phyloP scores from a whole-genome alignment of 2,888 invertebrate genomes.

The Drosophila maculinotata region DNA sequence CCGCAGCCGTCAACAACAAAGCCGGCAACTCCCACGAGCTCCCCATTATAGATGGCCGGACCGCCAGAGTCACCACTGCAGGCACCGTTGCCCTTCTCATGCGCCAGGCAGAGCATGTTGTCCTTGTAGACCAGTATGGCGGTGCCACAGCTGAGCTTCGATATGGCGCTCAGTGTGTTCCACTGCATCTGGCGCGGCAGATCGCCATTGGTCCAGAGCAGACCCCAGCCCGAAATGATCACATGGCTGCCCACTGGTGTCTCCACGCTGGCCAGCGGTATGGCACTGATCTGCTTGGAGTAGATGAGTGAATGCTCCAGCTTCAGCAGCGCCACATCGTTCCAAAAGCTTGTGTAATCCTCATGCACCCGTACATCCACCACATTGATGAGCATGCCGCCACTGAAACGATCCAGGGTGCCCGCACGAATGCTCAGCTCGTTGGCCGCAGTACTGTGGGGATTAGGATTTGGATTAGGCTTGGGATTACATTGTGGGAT shows the following conservation, averaged over 20 bases:
- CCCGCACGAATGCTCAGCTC: slow-evolving; percentile 77
- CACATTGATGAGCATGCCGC: slow-evolving; percentile 72
- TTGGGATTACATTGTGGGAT: neutral
- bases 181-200: slow-evolving; percentile 64
- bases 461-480: neutral
- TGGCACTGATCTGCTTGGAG: slow-evolving; percentile 58
- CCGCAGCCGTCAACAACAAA: slow-evolving; percentile 77
- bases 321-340: slow-evolving; percentile 72
- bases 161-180: slow-evolving; percentile 65
- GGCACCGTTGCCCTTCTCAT: slow-evolving; percentile 67
- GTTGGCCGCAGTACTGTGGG: slow-evolving; percentile 42
- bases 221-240: slow-evolving; percentile 78
- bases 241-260: slow-evolving; percentile 54
- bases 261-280: slow-evolving; percentile 60
- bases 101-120: slow-evolving; percentile 68
- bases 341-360: slow-evolving; percentile 63
- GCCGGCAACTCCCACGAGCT: slow-evolving; percentile 78
- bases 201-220: slow-evolving; percentile 57
- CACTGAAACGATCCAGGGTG: slow-evolving; percentile 67
- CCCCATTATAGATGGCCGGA: slow-evolving; percentile 70
- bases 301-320: slow-evolving; percentile 57
- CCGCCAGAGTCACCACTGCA: slow-evolving; percentile 82
- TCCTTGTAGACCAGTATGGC: slow-evolving; percentile 46
- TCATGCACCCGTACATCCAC: slow-evolving; percentile 67
- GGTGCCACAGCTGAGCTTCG: slow-evolving; percentile 46